Evolutionary conservation across 30 jellyfish, hydroid and myxozoan species (phyloP), one percentile per base, ranked within the genome.

Genomic region (Aurelia coerulea): DNA sequence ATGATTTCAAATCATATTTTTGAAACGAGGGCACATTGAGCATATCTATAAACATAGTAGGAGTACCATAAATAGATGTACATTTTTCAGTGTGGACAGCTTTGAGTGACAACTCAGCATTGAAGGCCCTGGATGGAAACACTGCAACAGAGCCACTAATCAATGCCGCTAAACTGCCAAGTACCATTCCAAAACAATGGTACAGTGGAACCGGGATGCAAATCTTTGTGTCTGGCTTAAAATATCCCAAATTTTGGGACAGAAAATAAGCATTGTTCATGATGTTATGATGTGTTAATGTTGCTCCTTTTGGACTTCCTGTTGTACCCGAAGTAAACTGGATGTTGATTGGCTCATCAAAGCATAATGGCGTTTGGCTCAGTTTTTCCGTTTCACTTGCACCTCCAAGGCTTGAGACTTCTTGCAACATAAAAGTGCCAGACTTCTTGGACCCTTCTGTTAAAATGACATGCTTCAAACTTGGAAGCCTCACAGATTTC

Each of bases 311-410:
- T 42, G 99, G 99, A 60, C 60, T 71, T 23, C 99, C 99, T 2
- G 99, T 94, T 46, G 99, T 94, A 17, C 99, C 99, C n/a, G 99
- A 94, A n/a, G 99, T 94, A 76, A 94, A 94, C 90, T 94, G 99
- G 68, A 94, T 89, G 68, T 90, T 94, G 59, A 94, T 88, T 17
- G 97, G 94, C 46, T 90, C 96, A 73, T 94, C 99, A 89, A 90
- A 94, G 31, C 89, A 97, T 14, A 94, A 63, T 54, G 74, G 16
- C 19, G 15, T 65, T 42, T 84, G 73, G 8, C 51, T 58, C 18
- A 49, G 52, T 16, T 56, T 23, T 14, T 68, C 69, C 15, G 5
- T 46, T 32, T 94, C 97, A 5, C 68, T 62, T 5, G 51, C 39
- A 23, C 96, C 87, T 19, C 97, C 97, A 72, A 72, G 35, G 68